Percentiles rank a stretch among this genome's conserved stretches.
Conservation (phyloP, 2,888 invertebrate species). For the Coecobrya sp. region DNA sequence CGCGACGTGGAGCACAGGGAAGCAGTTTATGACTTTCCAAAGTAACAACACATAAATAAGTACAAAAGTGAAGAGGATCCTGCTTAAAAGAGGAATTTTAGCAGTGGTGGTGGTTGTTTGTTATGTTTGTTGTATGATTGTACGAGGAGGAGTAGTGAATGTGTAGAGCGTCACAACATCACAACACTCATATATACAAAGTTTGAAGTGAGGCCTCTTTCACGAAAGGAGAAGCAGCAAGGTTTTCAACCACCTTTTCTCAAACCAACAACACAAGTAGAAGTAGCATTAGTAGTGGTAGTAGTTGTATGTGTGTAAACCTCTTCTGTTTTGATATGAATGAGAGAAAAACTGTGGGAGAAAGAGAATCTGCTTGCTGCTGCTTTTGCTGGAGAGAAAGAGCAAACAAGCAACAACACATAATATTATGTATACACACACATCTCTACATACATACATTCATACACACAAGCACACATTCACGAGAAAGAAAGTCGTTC, state of each 20-base stretch:
- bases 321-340: slow-evolving; percentile 56
- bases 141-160: slow-evolving; percentile 56
- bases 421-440: slow-evolving; percentile 57
- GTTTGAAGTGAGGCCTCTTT: slow-evolving; percentile 55
- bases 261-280: slow-evolving; percentile 31
- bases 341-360: slow-evolving; percentile 36
- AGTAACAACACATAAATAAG: slow-evolving; percentile 68
- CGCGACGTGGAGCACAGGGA: slow-evolving; percentile 63
- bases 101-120: slow-evolving; percentile 56
- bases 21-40: slow-evolving; percentile 64
- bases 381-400: slow-evolving; percentile 46
- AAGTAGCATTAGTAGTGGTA: background rate
- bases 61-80: slow-evolving; percentile 33
- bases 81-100: background rate
- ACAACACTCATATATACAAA: slow-evolving; percentile 64
- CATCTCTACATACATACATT: background rate
- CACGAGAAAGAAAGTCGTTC: slow-evolving; percentile 39
- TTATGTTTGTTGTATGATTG: slow-evolving; percentile 67
- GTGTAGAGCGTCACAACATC: slow-evolving; percentile 67
- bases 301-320: slow-evolving; percentile 46
- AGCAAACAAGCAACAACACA: slow-evolving; percentile 75
- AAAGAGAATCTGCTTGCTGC: slow-evolving; percentile 39
- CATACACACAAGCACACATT: slow-evolving; percentile 35
- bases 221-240: background rate
- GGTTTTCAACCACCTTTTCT: slow-evolving; percentile 69